A percentile compares a stretch with the other conserved stretches of the same genome.
phyloP scores from a whole-genome alignment of 2,888 invertebrate genomes.

The Xestia c-nigrum region DNA sequence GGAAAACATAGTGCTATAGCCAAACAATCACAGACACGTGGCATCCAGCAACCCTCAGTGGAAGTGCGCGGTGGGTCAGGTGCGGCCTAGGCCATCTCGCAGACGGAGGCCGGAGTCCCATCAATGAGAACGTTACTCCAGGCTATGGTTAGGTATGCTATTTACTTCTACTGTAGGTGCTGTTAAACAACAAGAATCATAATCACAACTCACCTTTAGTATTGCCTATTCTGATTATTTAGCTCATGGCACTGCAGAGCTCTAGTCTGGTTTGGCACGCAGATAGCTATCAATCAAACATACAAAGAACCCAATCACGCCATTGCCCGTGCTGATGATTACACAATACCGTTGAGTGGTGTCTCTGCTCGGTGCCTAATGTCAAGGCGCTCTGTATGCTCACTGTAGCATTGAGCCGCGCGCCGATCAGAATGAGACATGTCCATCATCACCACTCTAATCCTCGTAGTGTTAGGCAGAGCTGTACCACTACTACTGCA shows the following conservation, averaged over 20 bases:
- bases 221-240: conserved; percentile 27
- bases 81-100: background rate
- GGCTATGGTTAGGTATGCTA: background rate
- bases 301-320: conserved; percentile 57
- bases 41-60: background rate
- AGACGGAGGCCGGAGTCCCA: background rate
- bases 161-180: background rate
- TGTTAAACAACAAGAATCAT: conserved; percentile 6
- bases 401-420: conserved; percentile 16
- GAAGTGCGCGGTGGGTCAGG: background rate
- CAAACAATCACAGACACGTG: background rate
- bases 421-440: background rate
- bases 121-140: background rate
- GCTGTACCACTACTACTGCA: background rate
- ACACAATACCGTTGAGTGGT: conserved; percentile 49
- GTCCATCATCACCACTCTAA: background rate
- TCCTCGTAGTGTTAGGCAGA: background rate
- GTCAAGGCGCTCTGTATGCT: conserved; percentile 56
- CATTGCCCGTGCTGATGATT: conserved; percentile 43
- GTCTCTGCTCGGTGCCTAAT: conserved; percentile 60
- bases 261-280: conserved; percentile 29
- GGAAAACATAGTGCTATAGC: background rate
- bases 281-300: conserved; percentile 58
- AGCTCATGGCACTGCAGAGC: conserved; percentile 8
- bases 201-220: background rate